A percentile compares a stretch with the other conserved stretches of the same genome.
Conservation (phyloP, 1,140 invertebrate species). For the Planococcus citri region DNA sequence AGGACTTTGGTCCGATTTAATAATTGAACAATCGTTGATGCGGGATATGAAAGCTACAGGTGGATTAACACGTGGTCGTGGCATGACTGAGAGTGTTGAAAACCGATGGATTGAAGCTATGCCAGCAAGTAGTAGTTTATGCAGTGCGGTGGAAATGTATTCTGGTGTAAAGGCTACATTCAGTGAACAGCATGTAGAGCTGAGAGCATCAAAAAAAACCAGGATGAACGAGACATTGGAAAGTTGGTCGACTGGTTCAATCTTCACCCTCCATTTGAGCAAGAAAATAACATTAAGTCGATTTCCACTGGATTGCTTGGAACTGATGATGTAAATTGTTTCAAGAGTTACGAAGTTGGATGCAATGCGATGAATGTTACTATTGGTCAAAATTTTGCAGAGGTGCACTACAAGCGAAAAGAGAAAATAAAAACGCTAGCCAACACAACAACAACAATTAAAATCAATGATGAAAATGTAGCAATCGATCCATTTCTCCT, state of each 20-base stretch:
- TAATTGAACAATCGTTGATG: constrained; percentile 34
- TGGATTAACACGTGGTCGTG: constrained; percentile 32
- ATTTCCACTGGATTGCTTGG: constrained; percentile 33
- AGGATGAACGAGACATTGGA: constrained; percentile 33
- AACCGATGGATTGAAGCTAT: constrained; percentile 34
- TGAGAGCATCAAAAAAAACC: constrained; percentile 32
- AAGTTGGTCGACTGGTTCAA: constrained; percentile 32
- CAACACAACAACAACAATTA: too few relatives aligned
- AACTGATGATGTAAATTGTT: constrained; percentile 33
- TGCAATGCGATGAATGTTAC: constrained; percentile 29
- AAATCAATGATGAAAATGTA: too few relatives aligned
- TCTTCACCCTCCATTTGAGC: constrained; percentile 29
- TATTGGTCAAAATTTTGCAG: constrained; percentile 8
- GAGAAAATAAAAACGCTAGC: neutral
- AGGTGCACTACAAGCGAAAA: neutral
- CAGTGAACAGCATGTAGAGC: constrained; percentile 37
- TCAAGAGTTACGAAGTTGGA: constrained; percentile 33
- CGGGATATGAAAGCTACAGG: constrained; percentile 35
- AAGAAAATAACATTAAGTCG: constrained; percentile 29
- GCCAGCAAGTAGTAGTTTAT: constrained; percentile 26
- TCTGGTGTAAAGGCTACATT: constrained; percentile 31
- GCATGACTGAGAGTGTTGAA: constrained; percentile 32
- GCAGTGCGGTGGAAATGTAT: constrained; percentile 30
- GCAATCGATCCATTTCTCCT: too few relatives aligned
- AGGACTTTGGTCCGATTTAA: constrained; percentile 34